These are phyloP conservation scores for Mobula birostris DNA, from an alignment of 2,113 vertebrate species.

Conservation along the genomic window DNA sequence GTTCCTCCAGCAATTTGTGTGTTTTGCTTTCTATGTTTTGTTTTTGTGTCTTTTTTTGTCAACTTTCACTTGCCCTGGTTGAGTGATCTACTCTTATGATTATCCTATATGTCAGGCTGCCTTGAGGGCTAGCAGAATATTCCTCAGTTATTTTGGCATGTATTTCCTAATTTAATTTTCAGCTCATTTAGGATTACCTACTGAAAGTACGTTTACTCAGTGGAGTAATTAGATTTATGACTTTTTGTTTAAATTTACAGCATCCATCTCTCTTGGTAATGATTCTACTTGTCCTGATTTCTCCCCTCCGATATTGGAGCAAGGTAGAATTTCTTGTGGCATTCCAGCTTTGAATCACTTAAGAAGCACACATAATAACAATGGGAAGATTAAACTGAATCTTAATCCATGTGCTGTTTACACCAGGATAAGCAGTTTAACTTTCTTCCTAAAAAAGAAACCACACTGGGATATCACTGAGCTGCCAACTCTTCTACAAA, in stretches of 20 bases:
- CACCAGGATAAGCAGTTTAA: not conserved
- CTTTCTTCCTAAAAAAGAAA: not conserved
- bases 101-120: not conserved
- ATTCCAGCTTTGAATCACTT: not conserved
- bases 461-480: not conserved
- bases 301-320: not conserved
- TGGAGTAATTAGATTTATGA: not conserved
- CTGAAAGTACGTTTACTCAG: conserved; percentile 18
- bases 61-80: not conserved
- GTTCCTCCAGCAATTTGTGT: too few species aligned
- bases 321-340: not conserved
- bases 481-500: not conserved
- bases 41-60: not conserved
- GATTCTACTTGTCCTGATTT: not conserved
- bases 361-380: not conserved
- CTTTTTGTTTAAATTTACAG: not conserved
- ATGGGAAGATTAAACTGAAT: not conserved
- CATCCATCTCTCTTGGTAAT: not conserved
- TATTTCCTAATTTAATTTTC: not conserved
- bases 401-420: not conserved
- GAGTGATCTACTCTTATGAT: not conserved
- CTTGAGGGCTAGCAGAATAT: not conserved
- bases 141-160: not conserved
- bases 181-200: not conserved
- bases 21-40: not conserved